A percentile compares a stretch with the other conserved stretches of the same genome.
phyloP scores from a whole-genome alignment of 2,797 vertebrate species.

The Urocyon cinereoargenteus region DNA sequence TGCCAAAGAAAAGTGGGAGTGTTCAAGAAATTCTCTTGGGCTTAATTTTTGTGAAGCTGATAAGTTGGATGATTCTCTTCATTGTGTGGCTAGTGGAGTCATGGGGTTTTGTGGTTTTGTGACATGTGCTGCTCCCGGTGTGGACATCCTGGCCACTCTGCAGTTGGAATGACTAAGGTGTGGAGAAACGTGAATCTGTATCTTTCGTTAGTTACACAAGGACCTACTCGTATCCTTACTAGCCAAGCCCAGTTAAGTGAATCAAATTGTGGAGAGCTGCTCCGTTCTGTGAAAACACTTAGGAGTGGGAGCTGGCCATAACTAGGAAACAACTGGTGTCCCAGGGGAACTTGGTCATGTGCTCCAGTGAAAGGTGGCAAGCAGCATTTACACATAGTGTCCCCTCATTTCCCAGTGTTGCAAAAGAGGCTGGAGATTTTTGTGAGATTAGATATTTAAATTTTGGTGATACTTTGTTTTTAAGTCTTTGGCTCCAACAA shows the following conservation, averaged over 20 bases:
- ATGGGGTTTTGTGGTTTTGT: not conserved
- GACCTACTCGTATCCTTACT: not conserved
- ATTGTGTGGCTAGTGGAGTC: not conserved
- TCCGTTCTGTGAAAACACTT: not conserved
- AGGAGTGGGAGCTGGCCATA: not conserved
- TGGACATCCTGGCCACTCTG: not conserved
- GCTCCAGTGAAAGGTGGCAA: not conserved
- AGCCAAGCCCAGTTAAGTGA: not conserved
- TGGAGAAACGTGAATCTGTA: not conserved
- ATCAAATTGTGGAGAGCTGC: not conserved
- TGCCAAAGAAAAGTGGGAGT: not conserved
- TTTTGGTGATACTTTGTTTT: not conserved
- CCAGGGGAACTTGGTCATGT: not conserved
- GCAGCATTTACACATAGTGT: conserved; percentile 17
- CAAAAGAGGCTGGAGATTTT: not conserved
- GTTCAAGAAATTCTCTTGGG: not conserved
- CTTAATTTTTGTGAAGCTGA: conserved; percentile 24
- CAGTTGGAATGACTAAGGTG: not conserved
- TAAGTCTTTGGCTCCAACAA: not conserved
- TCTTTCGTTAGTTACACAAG: not conserved
- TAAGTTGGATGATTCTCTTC: not conserved
- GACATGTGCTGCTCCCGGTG: not conserved
- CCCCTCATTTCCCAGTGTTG: not conserved
- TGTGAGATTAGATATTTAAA: conserved; percentile 4
- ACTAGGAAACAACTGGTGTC: not conserved